Evolutionary conservation across 2,888 invertebrate species (phyloP), one percentile per base, ranked within the genome.

Genomic region (Troides oblongomaculatus): DNA sequence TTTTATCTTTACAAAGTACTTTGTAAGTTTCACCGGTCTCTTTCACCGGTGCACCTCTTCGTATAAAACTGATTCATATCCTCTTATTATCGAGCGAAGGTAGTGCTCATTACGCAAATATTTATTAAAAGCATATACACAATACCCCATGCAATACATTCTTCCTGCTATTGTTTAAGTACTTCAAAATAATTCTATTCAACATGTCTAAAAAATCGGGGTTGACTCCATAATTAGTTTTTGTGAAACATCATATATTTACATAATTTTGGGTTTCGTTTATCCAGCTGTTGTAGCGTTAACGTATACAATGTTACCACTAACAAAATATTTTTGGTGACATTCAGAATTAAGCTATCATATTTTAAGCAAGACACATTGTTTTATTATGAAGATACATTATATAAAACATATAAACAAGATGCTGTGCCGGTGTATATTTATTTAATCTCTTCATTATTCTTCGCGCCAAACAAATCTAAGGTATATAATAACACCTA

Each of bases 131-230:
- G 8, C 46, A 14, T 46, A 46, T 46, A 46, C 10, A 46, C 17
- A 50, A 50, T 14, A 17, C 17, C 12, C 10, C 17, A 18, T 17
- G 14, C 50, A 50, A 50, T 50, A 50, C 50, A 14, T 18, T 14
- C 50, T 50, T 50, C 50, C 50, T 50, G 50, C 50, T 17, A 50
- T 50, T 50, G 50, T 50, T 12, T 50, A 50, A 46, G 50, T 17
- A 14, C 50, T 50, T 50, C 5, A 50, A 50, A 50, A 50, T 50
- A 50, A 50, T 17, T 50, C 50, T 50, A 14, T 25, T 59, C 59
- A 59, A 46, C 59, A 59, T 59, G 59, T 23, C 18, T 59, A 25
- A 59, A 59, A 59, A 59, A 43, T 65, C 59, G 59, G 65, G 59
- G 65, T 65, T 59, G 59, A 30, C 18, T 65, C 65, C 65, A 43